These are phyloP conservation scores for Alviniconcha marisindica DNA, from an alignment of 1,140 invertebrate genomes.

Conservation along the genomic window DNA sequence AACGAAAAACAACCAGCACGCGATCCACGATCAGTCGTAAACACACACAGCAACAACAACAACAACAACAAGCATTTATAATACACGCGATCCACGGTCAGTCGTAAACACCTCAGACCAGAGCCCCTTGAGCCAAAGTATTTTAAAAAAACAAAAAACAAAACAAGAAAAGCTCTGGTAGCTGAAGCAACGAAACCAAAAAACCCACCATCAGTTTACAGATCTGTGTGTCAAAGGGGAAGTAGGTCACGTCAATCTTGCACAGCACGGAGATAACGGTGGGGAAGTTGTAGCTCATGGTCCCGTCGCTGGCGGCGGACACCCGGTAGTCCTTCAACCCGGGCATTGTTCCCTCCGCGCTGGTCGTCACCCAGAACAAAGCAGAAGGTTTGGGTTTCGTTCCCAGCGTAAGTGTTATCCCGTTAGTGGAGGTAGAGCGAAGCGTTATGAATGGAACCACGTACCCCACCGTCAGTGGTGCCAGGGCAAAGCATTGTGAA, in stretches of 20 bases:
- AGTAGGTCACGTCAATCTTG: conserved; percentile 89
- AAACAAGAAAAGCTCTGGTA: too few species aligned
- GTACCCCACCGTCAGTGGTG: too few species aligned
- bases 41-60: too few species aligned
- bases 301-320: conserved; percentile 42
- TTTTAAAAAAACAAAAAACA: too few species aligned
- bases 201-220: conserved; percentile 78
- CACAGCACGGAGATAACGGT: conserved; percentile 81
- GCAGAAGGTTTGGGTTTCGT: not conserved
- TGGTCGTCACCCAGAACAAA: conserved; percentile 33
- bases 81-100: too few species aligned
- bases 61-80: too few species aligned
- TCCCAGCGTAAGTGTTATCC: not conserved
- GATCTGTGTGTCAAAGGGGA: conserved; percentile 85
- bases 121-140: not conserved
- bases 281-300: conserved; percentile 57
- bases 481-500: too few species aligned
- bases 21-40: too few species aligned
- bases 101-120: too few species aligned
- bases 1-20: too few species aligned
- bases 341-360: conserved; percentile 50
- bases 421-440: not conserved
- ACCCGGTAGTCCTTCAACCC: conserved; percentile 60
- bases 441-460: too few species aligned
- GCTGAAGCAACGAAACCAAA: too few species aligned